Percentiles rank a stretch among this genome's conserved stretches.
Evolutionary conservation across 2,888 invertebrate genomes (phyloP).

Genomic region (Synergus umbraculus): DNA sequence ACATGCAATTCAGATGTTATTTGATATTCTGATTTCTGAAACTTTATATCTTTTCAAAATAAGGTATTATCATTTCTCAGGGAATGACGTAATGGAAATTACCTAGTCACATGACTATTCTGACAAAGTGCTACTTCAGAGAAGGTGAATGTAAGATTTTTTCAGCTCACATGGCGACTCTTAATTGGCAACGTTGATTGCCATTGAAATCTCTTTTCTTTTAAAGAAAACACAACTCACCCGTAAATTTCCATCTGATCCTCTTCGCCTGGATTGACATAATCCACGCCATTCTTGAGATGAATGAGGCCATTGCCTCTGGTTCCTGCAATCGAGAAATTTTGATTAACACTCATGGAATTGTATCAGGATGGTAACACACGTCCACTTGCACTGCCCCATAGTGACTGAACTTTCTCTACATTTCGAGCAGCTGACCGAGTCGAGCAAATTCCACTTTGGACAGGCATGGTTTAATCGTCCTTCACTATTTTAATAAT

Average conservation of each 20-base stretch:
- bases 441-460: conserved; percentile 5
- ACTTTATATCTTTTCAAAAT: neutral
- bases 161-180: neutral
- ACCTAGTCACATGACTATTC: neutral
- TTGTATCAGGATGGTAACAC: conserved; percentile 20
- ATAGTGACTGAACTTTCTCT: conserved; percentile 39
- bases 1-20: conserved; percentile 18
- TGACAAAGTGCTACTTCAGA: neutral
- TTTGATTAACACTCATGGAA: conserved; percentile 30
- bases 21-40: neutral
- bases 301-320: conserved; percentile 72
- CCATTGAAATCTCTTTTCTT: neutral
- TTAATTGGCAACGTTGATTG: neutral
- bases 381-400: neutral
- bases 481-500: neutral
- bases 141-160: neutral
- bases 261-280: conserved; percentile 80
- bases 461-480: conserved; percentile 26
- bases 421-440: conserved; percentile 28
- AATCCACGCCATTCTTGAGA: conserved; percentile 76
- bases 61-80: neutral
- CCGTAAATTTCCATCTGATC: conserved; percentile 81
- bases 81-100: neutral
- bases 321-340: conserved; percentile 66
- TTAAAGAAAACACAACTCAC: conserved; percentile 55